Percentiles rank a stretch among this genome's conserved stretches.
Conservation (phyloP, 1,140 invertebrate species). For the Aphis gossypii region DNA sequence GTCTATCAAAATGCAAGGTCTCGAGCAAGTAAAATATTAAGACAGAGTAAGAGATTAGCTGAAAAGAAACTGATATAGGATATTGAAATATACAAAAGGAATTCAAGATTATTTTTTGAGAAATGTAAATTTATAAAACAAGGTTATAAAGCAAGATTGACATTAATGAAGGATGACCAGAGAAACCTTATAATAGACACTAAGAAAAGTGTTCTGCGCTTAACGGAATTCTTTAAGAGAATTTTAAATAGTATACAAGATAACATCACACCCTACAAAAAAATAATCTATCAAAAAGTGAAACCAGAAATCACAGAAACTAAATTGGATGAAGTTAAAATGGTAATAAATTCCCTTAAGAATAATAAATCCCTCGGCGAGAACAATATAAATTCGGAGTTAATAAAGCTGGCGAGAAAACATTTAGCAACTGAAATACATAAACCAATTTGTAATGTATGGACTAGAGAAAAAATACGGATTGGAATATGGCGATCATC, state of each 20-base stretch:
- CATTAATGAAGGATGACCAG: neutral
- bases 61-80: neutral
- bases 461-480: too few species aligned
- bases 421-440: neutral
- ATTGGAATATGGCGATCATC: too few species aligned
- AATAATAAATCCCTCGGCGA: neutral
- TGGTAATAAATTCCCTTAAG: too few species aligned
- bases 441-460: too few species aligned
- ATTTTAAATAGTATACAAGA: neutral
- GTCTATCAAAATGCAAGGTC: neutral
- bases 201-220: neutral
- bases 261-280: neutral
- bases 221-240: neutral
- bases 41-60: constrained; percentile 1
- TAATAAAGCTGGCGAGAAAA: neutral
- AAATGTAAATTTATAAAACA: neutral
- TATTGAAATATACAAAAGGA: constrained; percentile 8
- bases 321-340: too few species aligned
- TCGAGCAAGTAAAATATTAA: constrained; percentile 35
- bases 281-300: too few species aligned
- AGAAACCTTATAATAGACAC: neutral
- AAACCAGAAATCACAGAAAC: too few species aligned
- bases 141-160: neutral
- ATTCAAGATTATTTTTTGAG: neutral
- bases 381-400: neutral